Percentiles rank a stretch among this genome's conserved stretches.
Evolutionary conservation across 2,113 vertebrate species (phyloP).

Genomic region (Myrmecobius fasciatus): DNA sequence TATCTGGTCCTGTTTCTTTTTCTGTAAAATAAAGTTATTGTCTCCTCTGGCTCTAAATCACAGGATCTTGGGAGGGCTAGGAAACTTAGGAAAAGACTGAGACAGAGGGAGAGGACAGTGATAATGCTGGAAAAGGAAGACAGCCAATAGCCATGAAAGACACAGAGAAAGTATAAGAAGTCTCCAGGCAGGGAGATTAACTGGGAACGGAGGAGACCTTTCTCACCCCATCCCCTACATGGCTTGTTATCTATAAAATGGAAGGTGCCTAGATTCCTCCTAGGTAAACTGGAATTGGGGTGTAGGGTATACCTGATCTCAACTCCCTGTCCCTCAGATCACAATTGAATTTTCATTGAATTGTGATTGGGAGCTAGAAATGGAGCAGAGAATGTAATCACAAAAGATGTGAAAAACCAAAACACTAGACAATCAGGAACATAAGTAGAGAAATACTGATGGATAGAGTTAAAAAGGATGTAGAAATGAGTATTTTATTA

Average conservation of each 20-base stretch:
- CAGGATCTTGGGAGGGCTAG: not conserved
- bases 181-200: not conserved
- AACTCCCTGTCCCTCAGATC: not conserved
- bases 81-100: not conserved
- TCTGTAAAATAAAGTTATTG: not conserved
- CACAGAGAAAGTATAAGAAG: not conserved
- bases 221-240: not conserved
- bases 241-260: not conserved
- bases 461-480: not conserved
- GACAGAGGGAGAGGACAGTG: rapidly evolving
- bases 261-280: not conserved
- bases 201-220: not conserved
- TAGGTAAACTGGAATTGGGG: not conserved
- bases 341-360: not conserved
- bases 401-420: not conserved
- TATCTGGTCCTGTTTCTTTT: not conserved
- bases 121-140: not conserved
- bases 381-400: not conserved
- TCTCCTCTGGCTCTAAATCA: not conserved
- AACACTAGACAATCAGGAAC: no score
- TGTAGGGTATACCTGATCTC: no score
- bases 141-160: not conserved
- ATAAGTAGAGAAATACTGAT: not conserved
- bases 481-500: no score
- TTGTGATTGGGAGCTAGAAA: not conserved